Evolutionary conservation across 2,113 vertebrate species (phyloP), one percentile per base, ranked within the genome.

Genomic region (Diglossa brunneiventris): DNA sequence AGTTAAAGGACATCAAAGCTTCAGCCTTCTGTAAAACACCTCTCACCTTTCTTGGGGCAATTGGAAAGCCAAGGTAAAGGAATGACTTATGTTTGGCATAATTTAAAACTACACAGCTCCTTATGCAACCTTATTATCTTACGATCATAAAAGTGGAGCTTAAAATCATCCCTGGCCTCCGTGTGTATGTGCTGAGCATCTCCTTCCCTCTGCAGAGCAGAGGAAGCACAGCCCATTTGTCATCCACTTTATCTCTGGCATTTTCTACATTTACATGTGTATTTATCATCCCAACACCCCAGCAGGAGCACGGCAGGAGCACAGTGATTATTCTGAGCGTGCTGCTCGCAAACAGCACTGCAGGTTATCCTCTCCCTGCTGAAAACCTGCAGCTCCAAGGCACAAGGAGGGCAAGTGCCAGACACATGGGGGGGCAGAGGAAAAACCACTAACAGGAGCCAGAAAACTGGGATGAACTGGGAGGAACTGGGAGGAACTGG

Each of bases 261-360:
- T 87, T 94, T 95, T 41, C 93, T 85, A 84, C 94, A 80, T 91
- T 92, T 95, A 95, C 94, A 92, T 77, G 94, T 91, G 93, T 95
- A 94, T 95, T 95, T 92, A 92, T 95, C 93, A 95, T 73, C 82
- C 78, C 50, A 83, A 79, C 91, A 83, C 27, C 70, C 19, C 11
- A 13, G 84, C 74, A 62, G 35, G 91, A 92, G 86, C 73, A 31
- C 10, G 8, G 86, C 83, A 33, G 37, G 91, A 94, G 84, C 67
- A 5, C 68, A n/a, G 84, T 8, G 82, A 92, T 91, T 76, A 76
- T 73, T 79, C 93, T 76, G 6, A 23, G 72, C 4, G 3, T 5
- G 58, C 87, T 41, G 83, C 89, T 84, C 1, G 0, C 70, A 46
- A 90, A 53, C 77, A 87, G 74, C 87, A 26, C 91, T 5, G 62